A percentile compares a stretch with the other conserved stretches of the same genome.
Conservation (phyloP, 2,113 vertebrate genomes). For the Calidris pugnax region DNA sequence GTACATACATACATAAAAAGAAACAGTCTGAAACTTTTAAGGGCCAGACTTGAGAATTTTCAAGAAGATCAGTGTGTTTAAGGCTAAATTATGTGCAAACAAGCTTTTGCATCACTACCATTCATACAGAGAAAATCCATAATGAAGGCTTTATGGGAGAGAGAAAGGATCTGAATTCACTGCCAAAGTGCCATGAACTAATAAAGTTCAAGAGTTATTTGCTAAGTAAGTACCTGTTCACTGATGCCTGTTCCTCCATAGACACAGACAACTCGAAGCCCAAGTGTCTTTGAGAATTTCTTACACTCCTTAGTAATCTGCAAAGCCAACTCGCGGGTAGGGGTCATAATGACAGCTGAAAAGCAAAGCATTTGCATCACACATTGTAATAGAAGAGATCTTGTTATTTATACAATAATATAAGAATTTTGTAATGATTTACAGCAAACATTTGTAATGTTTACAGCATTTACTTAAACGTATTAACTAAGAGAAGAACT, state of each 20-base stretch:
- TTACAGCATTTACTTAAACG: not conserved
- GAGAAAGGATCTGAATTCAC: not conserved
- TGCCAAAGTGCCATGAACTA: not conserved
- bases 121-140: not conserved
- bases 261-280: constrained; percentile 94
- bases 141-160: not conserved
- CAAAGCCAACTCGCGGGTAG: constrained; percentile 94
- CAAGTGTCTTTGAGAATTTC: constrained; percentile 96
- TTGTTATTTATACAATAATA: not conserved
- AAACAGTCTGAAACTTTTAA: not conserved
- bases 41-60: not conserved
- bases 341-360: constrained; percentile 96
- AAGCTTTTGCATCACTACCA: not conserved
- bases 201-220: not conserved
- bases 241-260: constrained; percentile 99
- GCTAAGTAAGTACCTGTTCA: constrained; percentile 85
- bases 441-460: not conserved
- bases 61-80: not conserved
- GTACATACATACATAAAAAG: not conserved
- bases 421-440: not conserved
- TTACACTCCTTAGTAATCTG: constrained; percentile 99
- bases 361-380: constrained; percentile 32
- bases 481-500: not conserved
- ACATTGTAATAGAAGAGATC: not conserved
- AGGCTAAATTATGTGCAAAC: not conserved